phyloP scores from a whole-genome alignment of 1,140 invertebrate species.

The Hesperophylax magnus region DNA sequence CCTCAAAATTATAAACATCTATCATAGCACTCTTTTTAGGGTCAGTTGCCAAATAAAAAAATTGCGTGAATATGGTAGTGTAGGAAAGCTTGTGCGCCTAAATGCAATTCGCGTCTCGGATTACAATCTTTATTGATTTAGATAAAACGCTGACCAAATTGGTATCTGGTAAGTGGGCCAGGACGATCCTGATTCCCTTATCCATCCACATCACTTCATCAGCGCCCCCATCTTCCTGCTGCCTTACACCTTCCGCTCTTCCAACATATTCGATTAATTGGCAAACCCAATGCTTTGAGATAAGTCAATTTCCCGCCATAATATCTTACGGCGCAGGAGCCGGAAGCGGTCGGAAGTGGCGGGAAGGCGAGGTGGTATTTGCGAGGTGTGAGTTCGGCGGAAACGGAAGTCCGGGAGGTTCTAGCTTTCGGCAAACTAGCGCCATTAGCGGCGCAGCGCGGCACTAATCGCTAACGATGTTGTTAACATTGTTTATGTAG shows the following conservation, averaged over 20 bases:
- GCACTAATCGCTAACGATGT: conserved; percentile 32
- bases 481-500: conserved; percentile 12
- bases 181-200: too few species aligned
- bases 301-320: conserved; percentile 23
- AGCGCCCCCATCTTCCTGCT: too few species aligned
- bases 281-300: conserved; percentile 20
- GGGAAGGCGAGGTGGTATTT: not conserved
- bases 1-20: too few species aligned
- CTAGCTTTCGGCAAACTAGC: conserved; percentile 28
- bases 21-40: too few species aligned
- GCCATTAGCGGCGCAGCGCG: conserved; percentile 15
- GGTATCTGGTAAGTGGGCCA: too few species aligned
- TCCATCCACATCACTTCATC: too few species aligned
- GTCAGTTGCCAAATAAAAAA: too few species aligned
- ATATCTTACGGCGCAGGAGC: conserved; percentile 1
- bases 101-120: too few species aligned
- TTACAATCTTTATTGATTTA: too few species aligned
- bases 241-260: not conserved
- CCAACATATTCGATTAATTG: conserved; percentile 5
- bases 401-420: conserved; percentile 28
- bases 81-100: too few species aligned
- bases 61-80: too few species aligned
- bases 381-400: conserved; percentile 22
- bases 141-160: too few species aligned
- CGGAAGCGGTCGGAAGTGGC: not conserved